Base-by-base conservation (phyloP, 1,140 invertebrate genomes). In the Triops longicaudatus region DNA sequence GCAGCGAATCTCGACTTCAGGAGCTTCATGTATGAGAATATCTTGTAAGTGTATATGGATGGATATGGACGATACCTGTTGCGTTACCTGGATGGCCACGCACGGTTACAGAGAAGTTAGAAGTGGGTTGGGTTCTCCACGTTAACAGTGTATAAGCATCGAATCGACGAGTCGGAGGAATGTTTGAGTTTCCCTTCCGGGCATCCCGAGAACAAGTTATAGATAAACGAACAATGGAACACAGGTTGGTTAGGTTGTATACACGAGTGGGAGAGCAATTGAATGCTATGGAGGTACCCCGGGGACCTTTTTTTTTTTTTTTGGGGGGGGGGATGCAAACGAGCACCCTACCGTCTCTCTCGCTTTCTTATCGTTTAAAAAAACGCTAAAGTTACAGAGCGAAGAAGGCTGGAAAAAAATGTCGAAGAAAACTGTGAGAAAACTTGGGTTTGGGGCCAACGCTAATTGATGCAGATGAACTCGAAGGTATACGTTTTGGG, bases 221-320 rank as follows among this genome's bases (percentile, higher is more conserved):
- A 63, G 50, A 22, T 63, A 63, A 22, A 63, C 22, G 50, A 63
- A 63, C 50, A 63, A 63, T 63, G 50, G 50, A 63, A 63, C 50
- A 22, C 0, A 63, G 50, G 50, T 63, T 63, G 50, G 17, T 63
- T 63, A 63, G 50, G 50, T 63, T 63, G 50, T 63, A 63, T 22
- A 63, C 50, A 63, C 50, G 50, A 63, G 50, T 63, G 50, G 50
- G 50, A 63, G 50, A 63, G 50, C 50, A 63, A 63, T 63, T 63
- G 50, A 63, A 63, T 63, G 50, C 22, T 17, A 14, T 63, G n/a
- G 50, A 63, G 50, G 50, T 63, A 9, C 50, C n/a, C 14, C 14
- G 7, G 7, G 22, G 6, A n/a, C n/a, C n/a, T n/a, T n/a, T n/a
- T 1, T 63, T 63, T 17, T 63, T 37, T 37, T 37, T 37, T 4